phyloP scores from a whole-genome alignment of 2,888 invertebrate species.

The Plusia festucae region DNA sequence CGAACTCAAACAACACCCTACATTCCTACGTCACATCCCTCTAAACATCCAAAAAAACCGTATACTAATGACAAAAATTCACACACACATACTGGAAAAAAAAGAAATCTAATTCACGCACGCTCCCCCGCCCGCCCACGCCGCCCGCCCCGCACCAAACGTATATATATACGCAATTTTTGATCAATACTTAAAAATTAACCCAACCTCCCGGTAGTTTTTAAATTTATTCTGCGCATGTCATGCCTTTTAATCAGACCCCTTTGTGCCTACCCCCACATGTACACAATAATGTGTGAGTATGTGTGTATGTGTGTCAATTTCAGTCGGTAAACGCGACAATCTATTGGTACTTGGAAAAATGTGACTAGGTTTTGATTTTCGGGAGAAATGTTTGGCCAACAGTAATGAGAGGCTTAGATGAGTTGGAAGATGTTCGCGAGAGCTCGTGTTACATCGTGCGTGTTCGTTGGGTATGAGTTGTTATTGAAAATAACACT shows the following conservation, averaged over 20 bases:
- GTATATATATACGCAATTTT: conserved; percentile 83
- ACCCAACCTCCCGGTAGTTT: conserved; percentile 87
- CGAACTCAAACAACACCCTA: conserved; percentile 24
- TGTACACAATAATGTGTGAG: conserved; percentile 59
- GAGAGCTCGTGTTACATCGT: conserved; percentile 15
- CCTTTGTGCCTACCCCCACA: conserved; percentile 81
- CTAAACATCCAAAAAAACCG: conserved; percentile 54
- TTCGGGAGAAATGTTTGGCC: conserved; percentile 44
- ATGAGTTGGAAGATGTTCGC: conserved; percentile 9
- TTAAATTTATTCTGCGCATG: conserved; percentile 89
- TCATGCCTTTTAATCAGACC: conserved; percentile 88
- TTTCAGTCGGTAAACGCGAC: conserved; percentile 54
- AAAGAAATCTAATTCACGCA: conserved; percentile 84
- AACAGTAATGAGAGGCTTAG: conserved; percentile 15
- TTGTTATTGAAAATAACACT: conserved; percentile 1
- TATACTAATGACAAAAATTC: conserved; percentile 83
- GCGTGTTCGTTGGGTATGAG: conserved; percentile 11
- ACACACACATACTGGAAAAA: conserved; percentile 71
- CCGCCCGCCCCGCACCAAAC: conserved; percentile 49
- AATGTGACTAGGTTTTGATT: conserved; percentile 67
- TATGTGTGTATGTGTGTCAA: conserved; percentile 66
- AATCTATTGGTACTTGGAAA: conserved; percentile 54
- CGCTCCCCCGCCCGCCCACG: conserved; percentile 56
- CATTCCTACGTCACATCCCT: conserved; percentile 29
- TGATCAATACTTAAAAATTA: conserved; percentile 90